phyloP scores from a whole-genome alignment of 2,113 vertebrate genomes.

The Engraulis encrasicolus region DNA sequence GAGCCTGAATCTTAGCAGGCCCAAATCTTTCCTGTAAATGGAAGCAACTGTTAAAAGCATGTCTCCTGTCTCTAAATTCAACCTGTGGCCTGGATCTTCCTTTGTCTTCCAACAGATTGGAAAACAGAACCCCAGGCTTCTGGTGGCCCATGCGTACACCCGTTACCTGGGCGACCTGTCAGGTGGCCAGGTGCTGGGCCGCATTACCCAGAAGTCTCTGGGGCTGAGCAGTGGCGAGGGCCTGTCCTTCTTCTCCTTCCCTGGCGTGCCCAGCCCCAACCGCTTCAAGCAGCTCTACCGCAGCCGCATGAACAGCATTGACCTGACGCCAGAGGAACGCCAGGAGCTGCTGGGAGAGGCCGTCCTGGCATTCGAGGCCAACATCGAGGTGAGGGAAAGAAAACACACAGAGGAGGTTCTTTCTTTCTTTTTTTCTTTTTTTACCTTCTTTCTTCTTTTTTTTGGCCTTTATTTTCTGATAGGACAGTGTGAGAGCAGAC shows the following conservation, averaged over 20 bases:
- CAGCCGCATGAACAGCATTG: conserved; percentile 89
- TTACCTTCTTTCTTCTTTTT: too few relatives aligned
- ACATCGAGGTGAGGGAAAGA: conserved; percentile 75
- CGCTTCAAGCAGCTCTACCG: conserved; percentile 96
- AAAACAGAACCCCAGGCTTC: conserved; percentile 77
- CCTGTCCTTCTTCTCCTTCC: conserved; percentile 87
- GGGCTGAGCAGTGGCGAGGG: conserved; percentile 83
- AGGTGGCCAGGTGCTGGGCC: conserved; percentile 91
- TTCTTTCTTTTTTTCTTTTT: too few relatives aligned
- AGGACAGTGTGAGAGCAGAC: too few relatives aligned
- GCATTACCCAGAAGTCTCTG: conserved; percentile 90
- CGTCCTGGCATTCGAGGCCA: conserved; percentile 79
- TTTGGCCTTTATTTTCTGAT: too few relatives aligned
- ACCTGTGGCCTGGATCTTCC: not conserved
- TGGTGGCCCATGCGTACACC: conserved; percentile 93
- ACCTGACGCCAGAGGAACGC: conserved; percentile 74
- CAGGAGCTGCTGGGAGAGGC: conserved; percentile 82
- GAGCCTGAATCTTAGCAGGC: too few relatives aligned
- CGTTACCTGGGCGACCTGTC: conserved; percentile 94
- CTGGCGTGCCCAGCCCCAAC: conserved; percentile 80
- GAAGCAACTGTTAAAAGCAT: too few relatives aligned
- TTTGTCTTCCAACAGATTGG: conserved; percentile 71
- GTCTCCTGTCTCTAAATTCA: too few relatives aligned
- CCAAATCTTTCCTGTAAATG: too few relatives aligned
- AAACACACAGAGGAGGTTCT: too few relatives aligned